Conservation (phyloP, 2,797 vertebrate species). For the Sebastes cheni region DNA sequence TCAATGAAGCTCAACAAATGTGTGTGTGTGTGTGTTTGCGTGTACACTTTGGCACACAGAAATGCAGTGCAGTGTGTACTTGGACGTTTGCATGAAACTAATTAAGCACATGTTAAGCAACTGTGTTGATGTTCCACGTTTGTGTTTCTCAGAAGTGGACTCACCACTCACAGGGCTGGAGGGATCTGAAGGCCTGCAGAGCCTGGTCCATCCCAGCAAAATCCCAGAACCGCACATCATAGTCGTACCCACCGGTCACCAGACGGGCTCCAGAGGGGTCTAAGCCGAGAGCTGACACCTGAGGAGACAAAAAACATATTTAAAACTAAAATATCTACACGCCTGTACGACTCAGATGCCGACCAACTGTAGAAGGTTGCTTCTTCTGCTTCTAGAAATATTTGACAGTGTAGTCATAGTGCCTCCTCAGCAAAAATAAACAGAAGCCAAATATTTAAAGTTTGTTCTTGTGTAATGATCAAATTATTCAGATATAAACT, state of each 20-base stretch:
- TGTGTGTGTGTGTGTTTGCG: conserved; percentile 6
- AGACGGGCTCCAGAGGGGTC: conserved; percentile 96
- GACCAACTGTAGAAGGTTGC: not conserved
- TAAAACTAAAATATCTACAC: not conserved
- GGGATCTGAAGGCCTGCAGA: conserved; percentile 92
- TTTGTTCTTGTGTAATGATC: not conserved
- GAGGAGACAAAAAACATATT: conserved; percentile 13
- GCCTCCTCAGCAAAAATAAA: not conserved
- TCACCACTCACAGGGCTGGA: conserved; percentile 97
- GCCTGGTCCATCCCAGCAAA: conserved; percentile 98
- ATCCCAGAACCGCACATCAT: conserved; percentile 96
- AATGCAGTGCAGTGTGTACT: conserved; percentile 14
- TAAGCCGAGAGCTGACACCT: conserved; percentile 86
- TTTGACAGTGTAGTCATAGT: not conserved
- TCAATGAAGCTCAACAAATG: conserved; percentile 56
- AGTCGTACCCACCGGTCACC: conserved; percentile 95
- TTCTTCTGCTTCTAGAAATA: not conserved
- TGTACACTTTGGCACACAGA: conserved; percentile 38
- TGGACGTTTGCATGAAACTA: conserved; percentile 56
- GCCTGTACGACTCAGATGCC: not conserved
- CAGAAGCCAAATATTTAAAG: conserved; percentile 6
- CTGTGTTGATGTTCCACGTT: conserved; percentile 47
- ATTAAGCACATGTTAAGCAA: conserved; percentile 58
- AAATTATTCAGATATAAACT: not conserved
- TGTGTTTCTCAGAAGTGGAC: conserved; percentile 40